Evolutionary conservation across 2,113 vertebrate genomes (phyloP), one percentile per base, ranked within the genome.

Genomic region (Haplochromis vanheusdeni): DNA sequence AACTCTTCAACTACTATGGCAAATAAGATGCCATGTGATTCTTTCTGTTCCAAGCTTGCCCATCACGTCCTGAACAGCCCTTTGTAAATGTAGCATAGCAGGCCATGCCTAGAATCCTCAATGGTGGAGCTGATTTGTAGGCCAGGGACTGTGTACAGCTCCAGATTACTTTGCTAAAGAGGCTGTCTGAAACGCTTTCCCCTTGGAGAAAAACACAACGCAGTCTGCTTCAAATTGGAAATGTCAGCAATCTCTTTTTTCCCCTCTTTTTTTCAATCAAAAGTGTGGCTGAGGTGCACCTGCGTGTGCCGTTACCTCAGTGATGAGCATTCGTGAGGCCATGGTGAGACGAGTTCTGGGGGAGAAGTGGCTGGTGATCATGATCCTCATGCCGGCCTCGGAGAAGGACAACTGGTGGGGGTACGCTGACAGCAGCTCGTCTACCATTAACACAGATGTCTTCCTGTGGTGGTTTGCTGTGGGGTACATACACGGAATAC

Each of bases 341-440:
- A 99, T 99, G 89, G 98, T 98, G 90, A 99, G 98, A 26, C 99
- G 97, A 58, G 99, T 99, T 91, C 97, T 97, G n/a, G 99, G 98
- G 51, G 98, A 98, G 82, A 99, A 99, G 94, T 99, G 99, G 90
- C 97, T 99, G 70, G 99, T 99, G 95, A 99, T 99, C 99, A 99
- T 99, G 95, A 99, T 99, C 90, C 99, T 97, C 94, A 99, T 97
- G 31, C 99, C 98, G 45, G 98, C 99, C 94, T 99, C 99, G 0
- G 98, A 99, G 95, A 99, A 99, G 6, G 98, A 97, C 65, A 99
- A 97, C 96, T 99, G 98, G 93, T 99, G 99, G 42, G 99, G 98
- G 91, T 97, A 99, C 3, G 98, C 98, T 3, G 97, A 99, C 17
- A 99, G 96, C 85, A 99, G 95, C 95, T 99, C 99, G 0, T 99